Percentiles rank a stretch among this genome's conserved stretches.
Conservation (phyloP, 1,140 invertebrate genomes). For the Stegodyphus mimosarum region DNA sequence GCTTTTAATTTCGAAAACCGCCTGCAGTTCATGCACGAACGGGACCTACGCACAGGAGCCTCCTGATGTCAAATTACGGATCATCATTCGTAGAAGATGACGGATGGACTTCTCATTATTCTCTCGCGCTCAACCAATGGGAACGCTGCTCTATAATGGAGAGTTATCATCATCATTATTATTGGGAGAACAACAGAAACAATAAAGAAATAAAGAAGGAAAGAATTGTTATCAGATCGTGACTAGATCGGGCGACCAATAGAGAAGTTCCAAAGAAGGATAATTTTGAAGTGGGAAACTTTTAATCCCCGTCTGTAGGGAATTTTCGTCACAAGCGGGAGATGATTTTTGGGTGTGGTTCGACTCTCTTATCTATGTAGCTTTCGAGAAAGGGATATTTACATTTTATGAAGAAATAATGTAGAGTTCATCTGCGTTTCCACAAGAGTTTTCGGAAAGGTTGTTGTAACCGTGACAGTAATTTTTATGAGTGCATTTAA, state of each 20-base stretch:
- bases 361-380: too few species aligned
- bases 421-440: too few species aligned
- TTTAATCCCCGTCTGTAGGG: too few species aligned
- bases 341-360: too few species aligned
- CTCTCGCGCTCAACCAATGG: constrained; percentile 11
- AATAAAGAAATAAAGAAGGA: neutral
- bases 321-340: too few species aligned
- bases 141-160: neutral
- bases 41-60: neutral
- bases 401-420: too few species aligned
- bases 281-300: too few species aligned
- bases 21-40: constrained; percentile 10
- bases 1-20: neutral
- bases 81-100: constrained; percentile 26
- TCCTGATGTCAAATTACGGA: constrained; percentile 19
- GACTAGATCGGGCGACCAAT: constrained; percentile 42
- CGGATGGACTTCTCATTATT: constrained; percentile 31
- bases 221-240: constrained; percentile 7
- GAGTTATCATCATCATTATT: constrained; percentile 34
- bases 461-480: too few species aligned
- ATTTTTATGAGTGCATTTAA: too few species aligned
- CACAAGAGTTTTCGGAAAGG: too few species aligned
- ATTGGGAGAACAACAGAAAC: constrained; percentile 32
- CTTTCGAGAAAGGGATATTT: too few species aligned
- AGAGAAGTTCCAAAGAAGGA: neutral